Percentiles rank a stretch among this genome's conserved stretches.
These are phyloP conservation scores for Stenurella melanura DNA, from an alignment of 2,888 invertebrate genomes.

Conservation along the genomic window DNA sequence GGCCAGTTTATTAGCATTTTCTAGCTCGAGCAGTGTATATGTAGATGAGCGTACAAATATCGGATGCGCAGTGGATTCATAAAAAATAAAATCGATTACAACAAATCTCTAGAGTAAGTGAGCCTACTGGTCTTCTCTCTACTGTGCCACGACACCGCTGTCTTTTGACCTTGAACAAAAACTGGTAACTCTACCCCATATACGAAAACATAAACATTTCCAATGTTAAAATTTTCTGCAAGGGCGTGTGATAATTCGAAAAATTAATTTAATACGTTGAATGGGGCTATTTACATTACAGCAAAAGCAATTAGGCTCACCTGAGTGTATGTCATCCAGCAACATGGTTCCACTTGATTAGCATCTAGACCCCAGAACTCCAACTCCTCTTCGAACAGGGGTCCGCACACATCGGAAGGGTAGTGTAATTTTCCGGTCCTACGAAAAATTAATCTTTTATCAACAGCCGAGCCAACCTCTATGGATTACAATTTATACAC, in stretches of 20 bases:
- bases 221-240: not conserved
- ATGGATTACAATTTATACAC: conserved; percentile 3
- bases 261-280: not conserved
- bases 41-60: too few species aligned
- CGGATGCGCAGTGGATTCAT: too few species aligned
- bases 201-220: too few species aligned
- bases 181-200: too few species aligned
- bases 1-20: too few species aligned
- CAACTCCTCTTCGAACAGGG: conserved; percentile 98
- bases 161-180: too few species aligned
- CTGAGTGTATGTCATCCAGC: conserved; percentile 99
- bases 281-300: not conserved
- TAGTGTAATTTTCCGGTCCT: conserved; percentile 99
- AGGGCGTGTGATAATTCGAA: not conserved
- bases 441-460: conserved; percentile 57
- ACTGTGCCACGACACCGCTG: too few species aligned
- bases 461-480: not conserved
- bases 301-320: conserved; percentile 72
- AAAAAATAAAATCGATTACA: too few species aligned
- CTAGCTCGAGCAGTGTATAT: too few species aligned
- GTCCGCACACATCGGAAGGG: conserved; percentile 99
- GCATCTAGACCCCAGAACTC: conserved; percentile 99
- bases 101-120: too few species aligned
- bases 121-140: too few species aligned
- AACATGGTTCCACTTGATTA: conserved; percentile 99